A percentile compares a stretch with the other conserved stretches of the same genome.
These are phyloP conservation scores for Phylloscopus trochiloides DNA, from an alignment of 2,113 vertebrate genomes.

Conservation along the genomic window DNA sequence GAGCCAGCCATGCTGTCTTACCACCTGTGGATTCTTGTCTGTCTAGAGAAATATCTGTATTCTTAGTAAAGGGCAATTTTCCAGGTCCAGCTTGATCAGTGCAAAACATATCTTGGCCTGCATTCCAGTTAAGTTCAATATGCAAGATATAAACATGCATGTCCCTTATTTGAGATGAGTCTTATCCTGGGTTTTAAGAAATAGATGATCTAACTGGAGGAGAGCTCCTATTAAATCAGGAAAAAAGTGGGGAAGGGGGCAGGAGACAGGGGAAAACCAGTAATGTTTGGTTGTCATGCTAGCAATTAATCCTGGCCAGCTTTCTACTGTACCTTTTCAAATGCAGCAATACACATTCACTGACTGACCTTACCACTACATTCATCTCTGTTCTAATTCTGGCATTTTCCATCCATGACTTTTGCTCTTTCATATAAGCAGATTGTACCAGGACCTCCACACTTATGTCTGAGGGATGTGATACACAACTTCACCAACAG, in stretches of 20 bases:
- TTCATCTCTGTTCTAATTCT: not conserved
- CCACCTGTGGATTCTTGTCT: not conserved
- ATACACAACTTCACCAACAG: not conserved
- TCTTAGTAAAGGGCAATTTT: not conserved
- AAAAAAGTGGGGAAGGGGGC: not conserved
- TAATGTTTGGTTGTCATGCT: not conserved
- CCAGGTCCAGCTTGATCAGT: not conserved
- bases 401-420: not conserved
- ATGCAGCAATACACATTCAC: not conserved
- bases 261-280: not conserved
- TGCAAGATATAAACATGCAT: not conserved
- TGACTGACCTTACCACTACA: not conserved
- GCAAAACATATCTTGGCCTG: not conserved
- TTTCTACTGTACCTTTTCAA: not conserved
- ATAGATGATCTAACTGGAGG: not conserved
- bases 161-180: not conserved
- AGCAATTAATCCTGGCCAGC: not conserved
- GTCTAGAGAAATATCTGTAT: not conserved
- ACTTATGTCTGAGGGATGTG: not conserved
- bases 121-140: not conserved
- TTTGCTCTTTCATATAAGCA: not conserved
- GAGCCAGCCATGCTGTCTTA: not conserved
- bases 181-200: not conserved
- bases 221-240: not conserved
- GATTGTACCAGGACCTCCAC: not conserved